Conservation (phyloP, 2,888 invertebrate genomes). For the Melolontha melolontha region DNA sequence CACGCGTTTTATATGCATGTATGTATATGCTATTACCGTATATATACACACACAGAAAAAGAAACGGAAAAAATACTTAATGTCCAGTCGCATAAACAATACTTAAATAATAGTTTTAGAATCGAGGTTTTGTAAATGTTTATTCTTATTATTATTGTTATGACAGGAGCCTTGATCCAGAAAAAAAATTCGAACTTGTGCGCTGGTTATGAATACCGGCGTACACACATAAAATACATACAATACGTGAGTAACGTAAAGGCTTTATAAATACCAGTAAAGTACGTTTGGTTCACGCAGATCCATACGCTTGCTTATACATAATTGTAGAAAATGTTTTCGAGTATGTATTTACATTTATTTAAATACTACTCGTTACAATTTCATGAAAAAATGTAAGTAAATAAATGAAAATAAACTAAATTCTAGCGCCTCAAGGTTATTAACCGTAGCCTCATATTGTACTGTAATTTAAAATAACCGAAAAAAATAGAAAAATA, state of each 20-base stretch:
- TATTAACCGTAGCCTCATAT: too few relatives aligned
- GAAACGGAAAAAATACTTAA: slow-evolving; percentile 10
- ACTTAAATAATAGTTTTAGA: slow-evolving; percentile 13
- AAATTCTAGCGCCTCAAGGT: too few relatives aligned
- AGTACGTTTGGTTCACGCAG: too few relatives aligned
- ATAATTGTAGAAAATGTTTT: too few relatives aligned
- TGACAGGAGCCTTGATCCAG: slow-evolving; percentile 19
- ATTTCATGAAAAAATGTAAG: too few relatives aligned
- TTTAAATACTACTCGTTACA: too few relatives aligned
- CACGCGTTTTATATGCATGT: not conserved
- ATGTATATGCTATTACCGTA: slow-evolving; percentile 5
- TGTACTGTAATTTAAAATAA: too few relatives aligned
- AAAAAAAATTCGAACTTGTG: slow-evolving; percentile 1
- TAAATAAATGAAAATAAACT: too few relatives aligned
- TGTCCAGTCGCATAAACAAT: slow-evolving; percentile 23
- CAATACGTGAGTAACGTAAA: not conserved
- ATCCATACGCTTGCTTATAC: not conserved
- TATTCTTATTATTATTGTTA: slow-evolving; percentile 21
- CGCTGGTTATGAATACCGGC: not conserved
- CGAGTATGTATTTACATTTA: too few relatives aligned
- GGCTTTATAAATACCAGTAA: not conserved
- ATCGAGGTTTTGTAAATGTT: slow-evolving; percentile 27
- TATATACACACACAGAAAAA: slow-evolving; percentile 2
- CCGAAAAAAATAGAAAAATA: too few relatives aligned
- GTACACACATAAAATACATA: not conserved